These are phyloP conservation scores for Alviniconcha marisindica DNA, from an alignment of 1,140 invertebrate genomes.

Conservation along the genomic window DNA sequence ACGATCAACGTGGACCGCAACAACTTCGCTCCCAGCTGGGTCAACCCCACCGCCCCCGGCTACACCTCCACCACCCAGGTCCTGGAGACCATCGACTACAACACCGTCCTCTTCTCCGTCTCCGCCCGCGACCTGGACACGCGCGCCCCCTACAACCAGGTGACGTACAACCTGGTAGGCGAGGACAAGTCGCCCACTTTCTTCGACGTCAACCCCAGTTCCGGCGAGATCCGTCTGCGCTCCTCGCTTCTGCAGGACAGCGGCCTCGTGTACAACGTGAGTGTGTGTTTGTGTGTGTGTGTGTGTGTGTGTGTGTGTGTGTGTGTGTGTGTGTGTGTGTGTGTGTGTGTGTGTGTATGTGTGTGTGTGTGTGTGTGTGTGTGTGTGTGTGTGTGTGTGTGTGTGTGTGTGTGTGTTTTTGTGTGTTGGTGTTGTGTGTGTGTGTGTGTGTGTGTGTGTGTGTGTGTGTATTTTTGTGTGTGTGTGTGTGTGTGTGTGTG, in stretches of 20 bases:
- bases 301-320: too few relatives aligned
- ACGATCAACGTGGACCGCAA: constrained; percentile 91
- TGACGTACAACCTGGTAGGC: constrained; percentile 57
- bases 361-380: too few relatives aligned
- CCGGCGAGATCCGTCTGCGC: constrained; percentile 43
- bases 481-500: too few relatives aligned
- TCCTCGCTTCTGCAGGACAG: constrained; percentile 42
- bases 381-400: too few relatives aligned
- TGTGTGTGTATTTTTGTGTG: too few relatives aligned
- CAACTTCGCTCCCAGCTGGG: constrained; percentile 83
- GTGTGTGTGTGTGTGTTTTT: too few relatives aligned
- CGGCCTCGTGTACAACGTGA: constrained; percentile 44
- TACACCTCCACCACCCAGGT: constrained; percentile 42
- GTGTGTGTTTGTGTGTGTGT: too few relatives aligned
- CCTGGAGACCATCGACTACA: constrained; percentile 53
- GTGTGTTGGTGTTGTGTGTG: too few relatives aligned
- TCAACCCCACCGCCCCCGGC: constrained; percentile 60
- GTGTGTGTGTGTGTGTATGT: too few relatives aligned
- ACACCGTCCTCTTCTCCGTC: constrained; percentile 39
- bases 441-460: too few relatives aligned
- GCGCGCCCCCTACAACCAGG: not conserved
- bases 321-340: too few relatives aligned
- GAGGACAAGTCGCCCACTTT: constrained; percentile 49
- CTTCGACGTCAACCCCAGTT: constrained; percentile 43
- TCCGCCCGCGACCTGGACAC: constrained; percentile 50